phyloP scores from a whole-genome alignment of 1,140 invertebrate species.

The Drosophila persimilis region DNA sequence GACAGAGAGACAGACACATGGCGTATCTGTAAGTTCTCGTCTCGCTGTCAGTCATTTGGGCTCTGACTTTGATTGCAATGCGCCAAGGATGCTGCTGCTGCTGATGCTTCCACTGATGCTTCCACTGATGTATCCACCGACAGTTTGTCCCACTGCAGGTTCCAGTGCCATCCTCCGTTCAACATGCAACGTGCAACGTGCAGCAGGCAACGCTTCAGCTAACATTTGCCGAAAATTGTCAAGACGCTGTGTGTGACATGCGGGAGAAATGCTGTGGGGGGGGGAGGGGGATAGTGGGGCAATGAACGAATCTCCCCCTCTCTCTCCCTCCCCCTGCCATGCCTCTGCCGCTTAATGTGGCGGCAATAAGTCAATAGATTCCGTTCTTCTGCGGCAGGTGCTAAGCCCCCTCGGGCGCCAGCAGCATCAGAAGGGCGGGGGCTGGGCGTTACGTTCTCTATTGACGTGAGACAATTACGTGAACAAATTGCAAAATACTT shows the following conservation, averaged over 20 bases:
- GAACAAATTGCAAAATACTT: constrained; percentile 59
- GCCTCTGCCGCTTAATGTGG: constrained; percentile 57
- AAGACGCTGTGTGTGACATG: constrained; percentile 34
- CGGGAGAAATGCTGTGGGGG: too few relatives aligned
- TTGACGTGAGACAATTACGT: constrained; percentile 60
- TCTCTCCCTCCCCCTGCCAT: neutral
- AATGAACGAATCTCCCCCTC: neutral
- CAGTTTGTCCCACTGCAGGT: constrained; percentile 1
- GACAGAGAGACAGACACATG: constrained; percentile 1
- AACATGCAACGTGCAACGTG: constrained; percentile 3
- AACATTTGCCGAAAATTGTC: constrained; percentile 72
- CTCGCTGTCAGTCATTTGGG: constrained; percentile 60
- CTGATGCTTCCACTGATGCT: neutral
- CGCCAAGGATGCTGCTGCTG: constrained; percentile 64
- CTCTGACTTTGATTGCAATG: constrained; percentile 77
- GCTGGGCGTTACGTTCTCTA: constrained; percentile 35
- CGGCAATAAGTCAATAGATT: constrained; percentile 75
- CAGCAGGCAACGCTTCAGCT: constrained; percentile 49
- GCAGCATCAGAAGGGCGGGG: neutral
- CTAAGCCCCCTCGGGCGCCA: constrained; percentile 12
- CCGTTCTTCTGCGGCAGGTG: constrained; percentile 33
- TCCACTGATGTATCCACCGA: neutral
- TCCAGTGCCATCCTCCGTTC: constrained; percentile 14
- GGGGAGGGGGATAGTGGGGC: neutral
- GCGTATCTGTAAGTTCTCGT: constrained; percentile 63